phyloP scores from a whole-genome alignment of 1,140 invertebrate species.

The Nephila pilipes region DNA sequence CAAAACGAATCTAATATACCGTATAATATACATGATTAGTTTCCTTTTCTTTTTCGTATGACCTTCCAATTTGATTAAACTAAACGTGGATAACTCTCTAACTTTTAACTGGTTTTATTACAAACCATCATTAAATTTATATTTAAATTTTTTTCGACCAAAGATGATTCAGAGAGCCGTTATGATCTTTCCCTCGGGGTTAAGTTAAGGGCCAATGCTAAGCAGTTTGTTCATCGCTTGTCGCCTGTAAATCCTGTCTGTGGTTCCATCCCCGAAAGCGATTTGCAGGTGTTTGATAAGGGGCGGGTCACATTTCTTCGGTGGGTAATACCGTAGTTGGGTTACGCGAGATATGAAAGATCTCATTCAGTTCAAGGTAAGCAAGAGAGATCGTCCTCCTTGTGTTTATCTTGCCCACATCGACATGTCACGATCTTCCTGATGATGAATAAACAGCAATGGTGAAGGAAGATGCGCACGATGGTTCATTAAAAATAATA shows the following conservation, averaged over 20 bases:
- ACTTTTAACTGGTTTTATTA: background rate
- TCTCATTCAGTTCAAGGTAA: constrained; percentile 54
- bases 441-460: background rate
- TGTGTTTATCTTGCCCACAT: background rate
- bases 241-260: constrained; percentile 25
- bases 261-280: background rate
- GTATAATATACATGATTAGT: background rate
- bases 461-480: background rate
- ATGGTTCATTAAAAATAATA: background rate
- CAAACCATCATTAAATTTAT: constrained; percentile 4
- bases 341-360: constrained; percentile 4
- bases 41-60: background rate
- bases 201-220: constrained; percentile 29
- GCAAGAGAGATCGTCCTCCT: constrained; percentile 30
- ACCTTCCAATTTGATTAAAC: constrained; percentile 6
- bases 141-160: background rate
- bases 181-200: background rate
- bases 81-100: background rate
- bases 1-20: no score
- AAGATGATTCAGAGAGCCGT: background rate
- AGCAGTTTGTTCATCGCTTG: background rate
- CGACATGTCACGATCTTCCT: constrained; percentile 20
- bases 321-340: constrained; percentile 36
- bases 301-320: constrained; percentile 19
- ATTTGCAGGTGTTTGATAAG: constrained; percentile 25